phyloP scores from a whole-genome alignment of 1,140 invertebrate species.

The Psilanteris sp. region DNA sequence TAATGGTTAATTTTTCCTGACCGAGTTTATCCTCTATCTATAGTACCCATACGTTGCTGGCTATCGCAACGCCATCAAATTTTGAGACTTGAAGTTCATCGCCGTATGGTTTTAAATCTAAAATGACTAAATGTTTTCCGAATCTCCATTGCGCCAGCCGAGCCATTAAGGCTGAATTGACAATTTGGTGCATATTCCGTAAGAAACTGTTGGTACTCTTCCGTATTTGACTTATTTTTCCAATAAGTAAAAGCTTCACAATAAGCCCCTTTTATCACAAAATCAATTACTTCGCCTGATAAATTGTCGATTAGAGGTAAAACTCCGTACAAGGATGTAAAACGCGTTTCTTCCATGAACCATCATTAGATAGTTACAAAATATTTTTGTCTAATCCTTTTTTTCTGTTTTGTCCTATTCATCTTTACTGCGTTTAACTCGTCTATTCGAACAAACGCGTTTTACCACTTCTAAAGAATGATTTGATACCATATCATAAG shows the following conservation, averaged over 20 bases:
- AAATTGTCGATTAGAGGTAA: conserved; percentile 38
- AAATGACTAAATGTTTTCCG: too few species aligned
- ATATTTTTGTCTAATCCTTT: conserved; percentile 23
- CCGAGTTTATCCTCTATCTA: too few species aligned
- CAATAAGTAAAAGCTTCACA: conserved; percentile 52
- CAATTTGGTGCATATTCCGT: conserved; percentile 30
- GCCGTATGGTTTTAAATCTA: too few species aligned
- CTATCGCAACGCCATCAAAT: too few species aligned
- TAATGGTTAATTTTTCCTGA: too few species aligned
- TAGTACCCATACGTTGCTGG: too few species aligned
- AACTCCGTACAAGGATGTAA: conserved; percentile 50
- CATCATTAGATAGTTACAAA: conserved; percentile 55
- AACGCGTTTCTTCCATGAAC: conserved; percentile 18
- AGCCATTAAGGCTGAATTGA: conserved; percentile 22
- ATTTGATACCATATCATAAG: too few species aligned
- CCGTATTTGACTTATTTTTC: conserved; percentile 22
- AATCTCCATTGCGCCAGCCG: conserved; percentile 44
- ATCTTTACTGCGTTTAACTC: too few species aligned
- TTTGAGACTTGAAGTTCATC: too few species aligned
- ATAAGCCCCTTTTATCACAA: conserved; percentile 37
- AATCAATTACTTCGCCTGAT: conserved; percentile 59
- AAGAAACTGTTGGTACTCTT: conserved; percentile 35
- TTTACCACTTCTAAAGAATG: too few species aligned
- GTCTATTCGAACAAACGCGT: too few species aligned
- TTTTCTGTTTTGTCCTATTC: too few species aligned